These are phyloP conservation scores for Brienomyrus brachyistius DNA, from an alignment of 2,113 vertebrate species.

Conservation along the genomic window DNA sequence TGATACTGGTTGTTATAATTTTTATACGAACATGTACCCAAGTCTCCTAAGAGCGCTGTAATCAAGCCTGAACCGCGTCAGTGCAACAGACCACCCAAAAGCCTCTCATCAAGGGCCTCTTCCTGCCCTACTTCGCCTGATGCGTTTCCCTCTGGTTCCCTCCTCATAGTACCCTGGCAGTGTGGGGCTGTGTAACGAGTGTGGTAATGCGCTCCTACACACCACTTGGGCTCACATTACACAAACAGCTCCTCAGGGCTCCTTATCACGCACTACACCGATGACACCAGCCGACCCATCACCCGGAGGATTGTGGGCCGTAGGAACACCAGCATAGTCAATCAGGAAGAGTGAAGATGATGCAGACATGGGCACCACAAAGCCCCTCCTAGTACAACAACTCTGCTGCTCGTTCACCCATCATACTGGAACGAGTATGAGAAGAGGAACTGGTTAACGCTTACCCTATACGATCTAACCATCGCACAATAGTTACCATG, in stretches of 20 bases:
- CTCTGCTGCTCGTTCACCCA: background rate
- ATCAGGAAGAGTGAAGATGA: background rate
- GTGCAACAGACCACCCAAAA: background rate
- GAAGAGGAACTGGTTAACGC: background rate
- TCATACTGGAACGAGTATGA: background rate
- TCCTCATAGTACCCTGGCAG: background rate
- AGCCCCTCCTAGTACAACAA: background rate
- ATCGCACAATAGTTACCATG: background rate
- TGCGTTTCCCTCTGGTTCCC: background rate
- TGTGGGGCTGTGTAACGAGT: background rate
- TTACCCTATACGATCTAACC: background rate
- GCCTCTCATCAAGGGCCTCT: background rate
- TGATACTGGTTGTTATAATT: background rate
- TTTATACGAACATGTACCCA: background rate
- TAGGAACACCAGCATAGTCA: background rate
- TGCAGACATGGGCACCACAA: background rate
- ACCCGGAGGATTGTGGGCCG: background rate
- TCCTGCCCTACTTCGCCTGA: background rate
- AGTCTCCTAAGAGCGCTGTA: background rate
- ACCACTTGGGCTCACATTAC: background rate
- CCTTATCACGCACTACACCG: background rate
- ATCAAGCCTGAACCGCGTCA: background rate
- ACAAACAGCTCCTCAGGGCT: background rate
- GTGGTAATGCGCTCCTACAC: background rate
- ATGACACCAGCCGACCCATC: background rate